Evolutionary conservation across 2,797 vertebrate genomes (phyloP).

Genomic region (Eulemur albifrons): DNA sequence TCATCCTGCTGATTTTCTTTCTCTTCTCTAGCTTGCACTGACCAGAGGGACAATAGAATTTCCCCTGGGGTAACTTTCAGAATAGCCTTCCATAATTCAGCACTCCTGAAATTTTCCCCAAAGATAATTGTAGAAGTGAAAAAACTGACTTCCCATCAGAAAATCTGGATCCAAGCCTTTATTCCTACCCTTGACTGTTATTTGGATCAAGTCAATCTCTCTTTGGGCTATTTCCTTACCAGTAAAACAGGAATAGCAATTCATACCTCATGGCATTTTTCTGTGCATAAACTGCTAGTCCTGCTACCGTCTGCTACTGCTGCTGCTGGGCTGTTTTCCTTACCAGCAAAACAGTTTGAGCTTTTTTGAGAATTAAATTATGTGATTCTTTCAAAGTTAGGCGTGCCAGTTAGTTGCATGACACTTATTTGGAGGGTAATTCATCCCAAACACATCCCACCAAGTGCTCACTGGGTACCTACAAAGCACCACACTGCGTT

Average conservation of each 20-base stretch:
- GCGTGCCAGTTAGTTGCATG: not conserved
- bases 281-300: not conserved
- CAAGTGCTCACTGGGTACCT: not conserved
- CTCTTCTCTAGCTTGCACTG: not conserved
- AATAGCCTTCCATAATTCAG: not conserved
- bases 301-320: not conserved
- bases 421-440: not conserved
- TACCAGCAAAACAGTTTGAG: not conserved
- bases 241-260: not conserved
- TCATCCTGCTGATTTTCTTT: not conserved
- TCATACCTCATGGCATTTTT: not conserved
- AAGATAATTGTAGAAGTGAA: not conserved
- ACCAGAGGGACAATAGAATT: not conserved
- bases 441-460: not conserved
- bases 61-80: not conserved
- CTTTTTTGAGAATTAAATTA: constrained; percentile 11
- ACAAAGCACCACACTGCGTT: rapidly evolving
- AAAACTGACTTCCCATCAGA: not conserved
- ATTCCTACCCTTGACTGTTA: not conserved
- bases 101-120: not conserved
- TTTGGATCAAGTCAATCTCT: not conserved
- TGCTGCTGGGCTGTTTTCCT: not conserved
- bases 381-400: not conserved
- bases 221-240: not conserved
- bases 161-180: not conserved